Percentiles rank a stretch among this genome's conserved stretches.
Conservation (phyloP, 2,888 invertebrate genomes). For the Aphidius colemani region DNA sequence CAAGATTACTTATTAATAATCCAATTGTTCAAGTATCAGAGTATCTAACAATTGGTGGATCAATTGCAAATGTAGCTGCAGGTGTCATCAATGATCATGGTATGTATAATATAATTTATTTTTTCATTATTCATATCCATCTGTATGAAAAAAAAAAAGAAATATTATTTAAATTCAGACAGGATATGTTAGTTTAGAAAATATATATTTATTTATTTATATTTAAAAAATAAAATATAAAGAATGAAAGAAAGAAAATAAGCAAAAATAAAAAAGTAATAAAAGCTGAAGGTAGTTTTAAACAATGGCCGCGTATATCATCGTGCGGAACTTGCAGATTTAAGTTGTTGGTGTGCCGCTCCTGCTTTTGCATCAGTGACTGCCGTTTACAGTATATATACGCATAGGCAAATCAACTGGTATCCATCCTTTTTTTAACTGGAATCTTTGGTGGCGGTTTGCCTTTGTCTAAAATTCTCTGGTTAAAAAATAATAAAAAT, state of each 20-base stretch:
- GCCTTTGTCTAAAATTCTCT: slow-evolving; percentile 49
- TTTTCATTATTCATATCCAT: background rate
- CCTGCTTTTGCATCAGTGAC: slow-evolving; percentile 19
- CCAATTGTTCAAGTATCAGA: slow-evolving; percentile 81
- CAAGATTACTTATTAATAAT: slow-evolving; percentile 76
- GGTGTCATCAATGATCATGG: slow-evolving; percentile 71
- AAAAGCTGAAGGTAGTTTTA: slow-evolving; percentile 28
- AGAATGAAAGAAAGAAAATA: slow-evolving; percentile 17
- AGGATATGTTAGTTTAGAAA: too few relatives aligned
- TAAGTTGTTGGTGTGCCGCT: slow-evolving; percentile 42
- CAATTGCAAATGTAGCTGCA: slow-evolving; percentile 79
- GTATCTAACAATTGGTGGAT: slow-evolving; percentile 75
- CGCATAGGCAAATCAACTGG: slow-evolving; percentile 57
- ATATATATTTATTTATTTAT: too few relatives aligned
- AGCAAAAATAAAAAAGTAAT: slow-evolving; percentile 20
- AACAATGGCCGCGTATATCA: slow-evolving; percentile 60
- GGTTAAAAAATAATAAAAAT: slow-evolving; percentile 40
- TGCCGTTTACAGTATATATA: slow-evolving; percentile 27
- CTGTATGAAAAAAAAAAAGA: too few relatives aligned
- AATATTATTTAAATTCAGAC: too few relatives aligned
- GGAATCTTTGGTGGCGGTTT: slow-evolving; percentile 10
- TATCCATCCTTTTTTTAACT: slow-evolving; percentile 23
- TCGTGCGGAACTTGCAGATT: slow-evolving; percentile 46
- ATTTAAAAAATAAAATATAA: too few relatives aligned
- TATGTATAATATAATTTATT: slow-evolving; percentile 54